Evolutionary conservation across 2,888 invertebrate species (phyloP).

Genomic region (Drosophila vallismaia): DNA sequence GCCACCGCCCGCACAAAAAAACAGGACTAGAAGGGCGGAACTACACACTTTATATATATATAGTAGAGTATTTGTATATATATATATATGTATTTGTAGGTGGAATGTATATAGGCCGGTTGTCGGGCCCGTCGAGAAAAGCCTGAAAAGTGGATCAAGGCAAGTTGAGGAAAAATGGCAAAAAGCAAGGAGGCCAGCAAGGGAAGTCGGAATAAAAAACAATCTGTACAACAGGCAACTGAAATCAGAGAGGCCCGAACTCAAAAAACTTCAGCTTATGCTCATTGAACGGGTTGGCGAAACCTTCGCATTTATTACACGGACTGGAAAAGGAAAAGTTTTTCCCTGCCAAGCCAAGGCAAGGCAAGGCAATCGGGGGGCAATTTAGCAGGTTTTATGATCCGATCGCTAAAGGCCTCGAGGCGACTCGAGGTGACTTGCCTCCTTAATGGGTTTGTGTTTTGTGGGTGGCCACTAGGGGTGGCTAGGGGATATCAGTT

Average conservation of each 20-base stretch:
- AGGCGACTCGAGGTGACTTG: conserved; percentile 13
- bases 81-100: not conserved
- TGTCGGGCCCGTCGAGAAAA: conserved; percentile 50
- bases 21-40: not conserved
- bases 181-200: conserved; percentile 22
- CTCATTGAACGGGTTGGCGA: conserved; percentile 54
- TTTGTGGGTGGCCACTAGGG: not conserved
- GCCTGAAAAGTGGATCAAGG: conserved; percentile 75
- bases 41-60: conserved; percentile 7
- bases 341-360: conserved; percentile 25
- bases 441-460: conserved; percentile 25
- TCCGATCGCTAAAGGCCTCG: conserved; percentile 58
- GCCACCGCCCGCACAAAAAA: conserved; percentile 3
- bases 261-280: conserved; percentile 62
- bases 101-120: conserved; percentile 47
- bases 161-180: conserved; percentile 52
- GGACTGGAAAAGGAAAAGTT: conserved; percentile 52
- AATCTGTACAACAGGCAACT: conserved; percentile 37
- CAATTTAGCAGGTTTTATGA: conserved; percentile 68
- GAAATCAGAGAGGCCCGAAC: conserved; percentile 55
- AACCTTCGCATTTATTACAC: conserved; percentile 68
- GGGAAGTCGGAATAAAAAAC: conserved; percentile 17
- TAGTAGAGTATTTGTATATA: conserved; percentile 13
- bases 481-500: conserved; percentile 49
- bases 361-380: conserved; percentile 38